Conservation (phyloP, 1,140 invertebrate species). For the Conus betulinus region DNA sequence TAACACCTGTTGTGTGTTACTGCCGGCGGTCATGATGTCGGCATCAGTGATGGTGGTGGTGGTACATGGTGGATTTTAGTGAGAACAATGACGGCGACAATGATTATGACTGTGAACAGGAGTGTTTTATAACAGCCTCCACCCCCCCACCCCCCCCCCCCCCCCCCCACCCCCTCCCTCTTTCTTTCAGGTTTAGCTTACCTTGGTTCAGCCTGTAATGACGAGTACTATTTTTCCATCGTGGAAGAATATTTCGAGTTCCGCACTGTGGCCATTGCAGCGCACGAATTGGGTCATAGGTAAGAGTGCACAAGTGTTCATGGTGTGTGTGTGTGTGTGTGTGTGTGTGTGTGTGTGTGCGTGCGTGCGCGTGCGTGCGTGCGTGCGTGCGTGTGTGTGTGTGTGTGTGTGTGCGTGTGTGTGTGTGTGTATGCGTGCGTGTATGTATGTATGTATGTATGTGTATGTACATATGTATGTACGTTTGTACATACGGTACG, state of each 20-base stretch:
- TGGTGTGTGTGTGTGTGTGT: background rate
- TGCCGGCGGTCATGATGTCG: too few species aligned
- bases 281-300: conserved; percentile 51
- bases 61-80: too few species aligned
- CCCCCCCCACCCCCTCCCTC: background rate
- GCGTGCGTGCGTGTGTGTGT: background rate
- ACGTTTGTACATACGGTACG: background rate
- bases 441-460: background rate
- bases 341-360: background rate
- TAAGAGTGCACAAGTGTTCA: background rate
- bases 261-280: conserved; percentile 50
- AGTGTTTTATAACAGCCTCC: background rate
- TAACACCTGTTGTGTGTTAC: too few species aligned
- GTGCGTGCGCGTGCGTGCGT: background rate
- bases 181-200: conserved; percentile 46
- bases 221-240: conserved; percentile 51
- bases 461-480: background rate
- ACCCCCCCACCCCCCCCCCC: too few species aligned
- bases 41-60: too few species aligned
- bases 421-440: background rate
- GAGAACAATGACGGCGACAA: too few species aligned
- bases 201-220: conserved; percentile 44
- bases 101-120: too few species aligned
- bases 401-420: background rate
- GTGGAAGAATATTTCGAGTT: conserved; percentile 57